phyloP scores from a whole-genome alignment of 2,888 invertebrate species.

The Salticus scenicus region DNA sequence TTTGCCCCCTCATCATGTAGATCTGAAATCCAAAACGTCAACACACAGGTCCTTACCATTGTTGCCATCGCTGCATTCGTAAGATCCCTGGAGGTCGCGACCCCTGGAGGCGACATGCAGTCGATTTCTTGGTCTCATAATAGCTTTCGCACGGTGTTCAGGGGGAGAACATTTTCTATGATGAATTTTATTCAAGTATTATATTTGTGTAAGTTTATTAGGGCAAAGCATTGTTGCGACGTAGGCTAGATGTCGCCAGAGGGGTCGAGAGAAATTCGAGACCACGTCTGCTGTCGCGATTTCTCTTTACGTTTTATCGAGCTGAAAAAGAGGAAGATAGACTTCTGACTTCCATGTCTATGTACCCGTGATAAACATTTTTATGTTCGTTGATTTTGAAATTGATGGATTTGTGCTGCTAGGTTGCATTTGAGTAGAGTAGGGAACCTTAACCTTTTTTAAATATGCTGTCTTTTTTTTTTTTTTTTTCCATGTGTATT shows the following conservation, averaged over 20 bases:
- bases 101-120: not conserved
- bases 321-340: not conserved
- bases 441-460: too few species aligned
- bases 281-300: too few species aligned
- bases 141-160: not conserved
- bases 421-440: too few species aligned
- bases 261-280: not conserved
- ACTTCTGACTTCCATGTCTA: constrained; percentile 15
- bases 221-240: constrained; percentile 10
- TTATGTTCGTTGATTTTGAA: too few species aligned
- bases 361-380: too few species aligned
- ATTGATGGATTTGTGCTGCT: too few species aligned
- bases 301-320: too few species aligned
- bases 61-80: not conserved
- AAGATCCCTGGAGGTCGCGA: not conserved
- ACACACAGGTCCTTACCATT: not conserved
- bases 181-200: not conserved
- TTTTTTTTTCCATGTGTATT: too few species aligned
- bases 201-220: constrained; percentile 34
- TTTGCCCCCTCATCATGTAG: not conserved
- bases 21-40: not conserved
- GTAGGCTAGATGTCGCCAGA: constrained; percentile 36
- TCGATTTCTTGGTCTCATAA: not conserved
- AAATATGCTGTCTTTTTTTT: too few species aligned
- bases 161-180: not conserved